Percentiles rank a stretch among this genome's conserved stretches.
Conservation (phyloP, 2,797 vertebrate genomes). For the Choloepus didactylus region DNA sequence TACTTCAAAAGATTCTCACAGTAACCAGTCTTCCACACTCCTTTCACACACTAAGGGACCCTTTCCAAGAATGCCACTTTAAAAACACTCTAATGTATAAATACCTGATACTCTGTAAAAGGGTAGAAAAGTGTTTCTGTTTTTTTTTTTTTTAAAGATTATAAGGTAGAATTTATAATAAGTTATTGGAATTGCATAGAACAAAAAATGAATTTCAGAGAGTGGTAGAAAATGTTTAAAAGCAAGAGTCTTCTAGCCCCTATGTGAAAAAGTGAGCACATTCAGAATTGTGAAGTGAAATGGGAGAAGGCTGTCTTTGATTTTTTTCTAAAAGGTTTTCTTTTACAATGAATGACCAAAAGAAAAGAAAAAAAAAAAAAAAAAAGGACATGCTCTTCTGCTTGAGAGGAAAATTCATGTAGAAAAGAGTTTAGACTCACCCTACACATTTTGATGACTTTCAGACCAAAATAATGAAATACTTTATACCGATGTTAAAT, state of each 20-base stretch:
- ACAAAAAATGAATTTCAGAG: constrained; percentile 10
- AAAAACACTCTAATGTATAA: neutral
- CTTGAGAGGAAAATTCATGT: neutral
- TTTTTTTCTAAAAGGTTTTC: neutral
- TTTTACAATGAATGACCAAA: neutral
- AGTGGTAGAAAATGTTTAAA: neutral
- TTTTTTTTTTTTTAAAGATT: neutral
- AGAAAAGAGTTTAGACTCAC: neutral
- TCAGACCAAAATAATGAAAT: neutral
- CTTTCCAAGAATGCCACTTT: neutral
- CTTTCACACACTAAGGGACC: neutral
- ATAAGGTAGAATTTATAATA: neutral
- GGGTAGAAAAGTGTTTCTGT: neutral
- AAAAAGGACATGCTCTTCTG: neutral
- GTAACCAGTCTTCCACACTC: no score
- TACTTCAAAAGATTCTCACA: neutral
- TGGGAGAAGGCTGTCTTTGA: neutral
- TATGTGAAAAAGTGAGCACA: neutral
- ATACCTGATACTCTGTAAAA: neutral
- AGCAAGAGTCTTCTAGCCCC: neutral
- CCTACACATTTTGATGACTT: neutral
- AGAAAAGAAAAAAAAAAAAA: no score
- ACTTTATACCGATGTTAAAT: neutral
- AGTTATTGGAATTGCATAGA: neutral
- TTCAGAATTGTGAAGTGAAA: neutral